Conservation (phyloP, 2,113 vertebrate species). For the Pomatorhinus ruficollis region DNA sequence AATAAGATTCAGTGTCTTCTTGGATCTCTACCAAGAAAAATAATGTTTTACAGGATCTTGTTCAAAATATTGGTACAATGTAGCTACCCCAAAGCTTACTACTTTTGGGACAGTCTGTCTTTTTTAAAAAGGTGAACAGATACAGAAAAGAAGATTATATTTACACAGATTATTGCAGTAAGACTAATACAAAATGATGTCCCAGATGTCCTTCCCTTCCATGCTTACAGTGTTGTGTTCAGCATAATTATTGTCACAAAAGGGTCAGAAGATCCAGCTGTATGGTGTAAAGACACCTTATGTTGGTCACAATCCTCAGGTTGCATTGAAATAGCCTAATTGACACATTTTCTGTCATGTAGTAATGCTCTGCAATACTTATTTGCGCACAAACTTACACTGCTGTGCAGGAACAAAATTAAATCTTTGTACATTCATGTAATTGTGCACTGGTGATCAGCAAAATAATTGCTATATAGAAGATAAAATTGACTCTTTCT, state of each 20-base stretch:
- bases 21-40: not conserved
- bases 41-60: not conserved
- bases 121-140: not conserved
- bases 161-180: not conserved
- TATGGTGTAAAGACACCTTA: fast-evolving
- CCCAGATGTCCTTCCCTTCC: not conserved
- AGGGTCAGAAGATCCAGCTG: not conserved
- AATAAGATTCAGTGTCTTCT: not conserved
- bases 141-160: not conserved
- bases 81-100: not conserved
- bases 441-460: not conserved
- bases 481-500: not conserved
- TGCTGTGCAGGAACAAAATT: not conserved
- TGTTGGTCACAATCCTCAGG: not conserved
- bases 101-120: not conserved
- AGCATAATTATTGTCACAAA: not conserved
- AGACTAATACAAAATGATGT: not conserved
- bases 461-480: not conserved
- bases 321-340: not conserved
- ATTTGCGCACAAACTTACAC: not conserved
- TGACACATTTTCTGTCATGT: not conserved
- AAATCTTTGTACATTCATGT: not conserved
- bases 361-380: not conserved
- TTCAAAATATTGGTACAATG: not conserved
- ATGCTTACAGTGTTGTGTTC: not conserved